Evolutionary conservation across 1,140 invertebrate genomes (phyloP), one percentile per base, ranked within the genome.

Genomic region (Cherax destructor): DNA sequence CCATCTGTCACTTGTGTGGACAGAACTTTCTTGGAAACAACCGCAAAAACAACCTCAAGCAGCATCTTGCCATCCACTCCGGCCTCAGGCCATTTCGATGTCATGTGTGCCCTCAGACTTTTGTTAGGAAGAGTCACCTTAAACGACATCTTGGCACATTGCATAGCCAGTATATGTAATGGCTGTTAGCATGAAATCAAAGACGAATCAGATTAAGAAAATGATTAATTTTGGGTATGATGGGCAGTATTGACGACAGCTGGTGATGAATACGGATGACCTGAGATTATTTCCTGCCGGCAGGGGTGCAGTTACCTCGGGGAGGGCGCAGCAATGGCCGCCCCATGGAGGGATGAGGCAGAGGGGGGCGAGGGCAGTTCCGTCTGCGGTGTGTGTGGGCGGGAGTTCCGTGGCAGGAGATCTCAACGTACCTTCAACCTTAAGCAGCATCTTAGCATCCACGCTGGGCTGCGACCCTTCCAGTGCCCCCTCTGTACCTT

Each of bases 391-490:
- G 87, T 86, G 72, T 93, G 92, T 90, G 88, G 86, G 59, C 83
- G 85, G 88, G 89, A 88, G 79, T 93, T 93, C 83, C 86, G 88
- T 41, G 92, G 92, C 77, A 89, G 79, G 76, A 85, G 87, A 59
- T 83, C 91, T 41, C 91, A 92, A 50, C 90, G 92, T 59, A 93
- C 92, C 85, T 93, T 92, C 88, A 93, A 93, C 87, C 87, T 93
- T 24, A 93, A 93, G 79, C 87, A 91, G 69, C 93, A 93, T 69
- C 86, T 93, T 69, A 89, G 88, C 21, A 93, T 93, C 76, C 95
- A 96, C 93, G 95, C 95, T 21, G 96, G 96, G 4, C 95, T 96
- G 93, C 96, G 96, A 91, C 96, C 96, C 0, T 96, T 95, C 93
- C 94, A 95, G 50, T 96, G 96, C 93, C 92, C 93, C 11, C 95